Evolutionary conservation across 2,888 invertebrate species (phyloP).

Genomic region (Apodemia duryi): DNA sequence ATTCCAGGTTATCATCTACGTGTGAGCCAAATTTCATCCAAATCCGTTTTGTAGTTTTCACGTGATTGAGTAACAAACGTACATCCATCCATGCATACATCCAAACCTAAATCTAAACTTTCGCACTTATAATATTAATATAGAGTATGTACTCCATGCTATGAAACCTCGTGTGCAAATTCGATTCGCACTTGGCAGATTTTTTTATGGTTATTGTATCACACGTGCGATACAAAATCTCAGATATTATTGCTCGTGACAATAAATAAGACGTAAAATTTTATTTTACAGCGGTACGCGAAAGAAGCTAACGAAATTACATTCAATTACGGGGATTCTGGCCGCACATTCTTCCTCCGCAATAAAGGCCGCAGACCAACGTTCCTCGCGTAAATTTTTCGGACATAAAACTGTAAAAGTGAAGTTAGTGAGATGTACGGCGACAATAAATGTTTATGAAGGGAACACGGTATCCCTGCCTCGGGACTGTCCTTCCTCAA

Average conservation of each 20-base stretch:
- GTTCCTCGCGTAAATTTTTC: conserved; percentile 75
- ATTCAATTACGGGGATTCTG: conserved; percentile 69
- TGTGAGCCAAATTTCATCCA: too few relatives aligned
- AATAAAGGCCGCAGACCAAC: conserved; percentile 65
- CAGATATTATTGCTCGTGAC: conserved; percentile 64
- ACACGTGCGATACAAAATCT: conserved; percentile 41
- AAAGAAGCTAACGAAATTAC: conserved; percentile 77
- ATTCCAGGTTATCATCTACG: too few relatives aligned
- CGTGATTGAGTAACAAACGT: too few relatives aligned
- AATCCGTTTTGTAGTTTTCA: too few relatives aligned
- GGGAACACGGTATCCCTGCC: conserved; percentile 38
- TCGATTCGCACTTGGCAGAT: background rate
- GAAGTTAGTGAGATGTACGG: conserved; percentile 74
- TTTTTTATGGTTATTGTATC: conserved; percentile 28
- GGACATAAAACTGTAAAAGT: conserved; percentile 78
- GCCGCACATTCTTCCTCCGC: conserved; percentile 63
- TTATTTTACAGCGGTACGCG: conserved; percentile 75
- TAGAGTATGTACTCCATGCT: too few relatives aligned
- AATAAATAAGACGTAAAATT: conserved; percentile 77
- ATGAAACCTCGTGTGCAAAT: background rate
- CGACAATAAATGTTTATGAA: conserved; percentile 75
- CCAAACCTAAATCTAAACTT: too few relatives aligned
- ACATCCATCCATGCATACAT: too few relatives aligned
- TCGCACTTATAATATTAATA: too few relatives aligned
- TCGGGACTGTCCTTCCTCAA: conserved; percentile 40